Base-by-base conservation (phyloP, 2,797 vertebrate species). In the Sarcophilus harrisii region DNA sequence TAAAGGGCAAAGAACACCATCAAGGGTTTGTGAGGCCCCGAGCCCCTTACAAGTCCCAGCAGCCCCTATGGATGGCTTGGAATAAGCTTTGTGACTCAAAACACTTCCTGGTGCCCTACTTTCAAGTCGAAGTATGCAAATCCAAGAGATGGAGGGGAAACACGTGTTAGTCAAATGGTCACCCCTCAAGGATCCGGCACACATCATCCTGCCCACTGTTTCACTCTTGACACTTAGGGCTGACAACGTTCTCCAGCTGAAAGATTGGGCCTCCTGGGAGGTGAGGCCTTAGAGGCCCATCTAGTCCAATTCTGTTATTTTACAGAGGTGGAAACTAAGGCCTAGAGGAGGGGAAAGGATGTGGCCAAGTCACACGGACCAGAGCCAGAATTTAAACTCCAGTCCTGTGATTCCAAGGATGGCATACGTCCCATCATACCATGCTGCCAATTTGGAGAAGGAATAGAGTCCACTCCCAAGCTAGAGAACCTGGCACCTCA, bases 61-160 rank as follows among this genome's bases (percentile, higher is more conserved):
- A 57, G 93, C 32, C 55, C 73, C 91, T 62, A 4, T 54, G 95
- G 91, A 96, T 57, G 52, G 24, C 49, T 32, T 5, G 92, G 60
- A 94, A 95, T 97, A 62, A 57, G 94, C 57, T 94, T 87, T 73
- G 90, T 95, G 94, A 96, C 52, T 96, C 89, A 96, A 90, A 94
- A 96, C 32, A 92, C 62, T 49, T 95, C 52, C 87, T 57, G 32
- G 90, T 94, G 94, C 92, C 93, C 92, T 95, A 95, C 90, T 97
- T 97, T 97, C 95, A 95, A 62, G 45, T n/a, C 0, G 18, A 96
- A 97, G 91, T 93, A 92, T 94, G 60, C 94, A 94, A 97, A 95
- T 21, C 90, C 58, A 91, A 95, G 92, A 96, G 92, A 62, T 95
- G 32, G 91, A 11, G 30, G 91, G 94, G 57, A 97, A 97, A 57